phyloP scores from a whole-genome alignment of 1,140 invertebrate genomes.

The Cephus cinctus region DNA sequence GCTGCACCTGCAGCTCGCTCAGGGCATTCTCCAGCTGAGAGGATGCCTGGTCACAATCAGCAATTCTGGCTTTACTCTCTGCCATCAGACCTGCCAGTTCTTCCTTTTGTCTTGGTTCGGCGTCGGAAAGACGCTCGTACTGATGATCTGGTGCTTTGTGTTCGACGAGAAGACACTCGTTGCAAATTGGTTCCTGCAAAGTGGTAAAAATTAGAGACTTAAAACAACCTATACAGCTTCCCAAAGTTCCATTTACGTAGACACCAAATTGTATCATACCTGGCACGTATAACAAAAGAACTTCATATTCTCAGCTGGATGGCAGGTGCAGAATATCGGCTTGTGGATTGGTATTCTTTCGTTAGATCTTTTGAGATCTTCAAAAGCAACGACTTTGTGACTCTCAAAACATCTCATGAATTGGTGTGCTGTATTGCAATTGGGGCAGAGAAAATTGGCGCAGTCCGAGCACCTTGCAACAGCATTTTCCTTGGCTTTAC shows the following conservation, averaged over 20 bases:
- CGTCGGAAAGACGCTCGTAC: slow-evolving; percentile 74
- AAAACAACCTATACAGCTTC: slow-evolving; percentile 2
- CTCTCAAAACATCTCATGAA: slow-evolving; percentile 94
- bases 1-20: slow-evolving; percentile 81
- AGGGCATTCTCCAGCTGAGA: slow-evolving; percentile 72
- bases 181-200: slow-evolving; percentile 68
- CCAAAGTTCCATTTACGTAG: slow-evolving; percentile 2
- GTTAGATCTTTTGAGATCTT: slow-evolving; percentile 77
- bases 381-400: slow-evolving; percentile 84
- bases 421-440: slow-evolving; percentile 91
- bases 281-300: slow-evolving; percentile 83
- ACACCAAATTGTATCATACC: slow-evolving; percentile 44
- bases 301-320: slow-evolving; percentile 75
- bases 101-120: slow-evolving; percentile 71
- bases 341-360: slow-evolving; percentile 78
- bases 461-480: slow-evolving; percentile 91
- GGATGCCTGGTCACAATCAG: slow-evolving; percentile 73
- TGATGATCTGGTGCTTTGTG: slow-evolving; percentile 79
- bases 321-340: slow-evolving; percentile 75
- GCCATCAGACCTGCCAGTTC: slow-evolving; percentile 71
- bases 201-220: neutral
- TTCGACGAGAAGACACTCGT: slow-evolving; percentile 76
- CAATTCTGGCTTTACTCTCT: slow-evolving; percentile 72
- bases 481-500: slow-evolving; percentile 85
- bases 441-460: slow-evolving; percentile 88